Conservation (phyloP, 2,113 vertebrate species). For the Psilopsiagon aymara region DNA sequence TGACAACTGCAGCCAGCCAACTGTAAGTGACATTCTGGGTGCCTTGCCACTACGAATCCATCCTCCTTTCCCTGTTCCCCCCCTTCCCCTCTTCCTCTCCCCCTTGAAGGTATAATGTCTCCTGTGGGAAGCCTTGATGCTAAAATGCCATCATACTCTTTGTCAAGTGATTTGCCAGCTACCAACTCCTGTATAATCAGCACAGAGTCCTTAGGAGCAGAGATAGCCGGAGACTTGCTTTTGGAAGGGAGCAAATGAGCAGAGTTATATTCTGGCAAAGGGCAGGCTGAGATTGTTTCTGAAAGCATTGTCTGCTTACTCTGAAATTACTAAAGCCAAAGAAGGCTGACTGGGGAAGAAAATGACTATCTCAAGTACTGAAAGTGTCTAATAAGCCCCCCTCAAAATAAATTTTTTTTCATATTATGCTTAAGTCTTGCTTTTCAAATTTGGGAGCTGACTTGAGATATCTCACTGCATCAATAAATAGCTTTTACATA, state of each 20-base stretch:
- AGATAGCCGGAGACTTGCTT: rapidly evolving
- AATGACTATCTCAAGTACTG: not conserved
- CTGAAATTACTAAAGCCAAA: not conserved
- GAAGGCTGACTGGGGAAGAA: not conserved
- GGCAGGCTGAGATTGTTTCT: not conserved
- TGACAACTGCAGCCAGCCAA: conserved; percentile 76
- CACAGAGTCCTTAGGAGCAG: not conserved
- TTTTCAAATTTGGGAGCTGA: not conserved
- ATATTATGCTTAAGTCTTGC: not conserved
- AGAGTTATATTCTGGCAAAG: not conserved
- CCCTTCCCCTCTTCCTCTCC: not conserved
- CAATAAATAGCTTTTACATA: not conserved
- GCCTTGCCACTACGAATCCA: conserved; percentile 61
- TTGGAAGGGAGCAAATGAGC: not conserved
- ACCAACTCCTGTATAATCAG: not conserved
- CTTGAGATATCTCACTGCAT: not conserved
- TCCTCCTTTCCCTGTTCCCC: not conserved
- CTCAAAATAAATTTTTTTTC: rapidly evolving
- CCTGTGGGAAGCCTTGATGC: conserved; percentile 73
- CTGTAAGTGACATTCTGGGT: conserved; percentile 79
- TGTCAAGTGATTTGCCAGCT: conserved; percentile 49
- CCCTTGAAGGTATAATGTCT: conserved; percentile 74
- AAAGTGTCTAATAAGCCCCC: not conserved
- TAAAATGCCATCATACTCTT: conserved; percentile 35
- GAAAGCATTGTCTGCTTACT: not conserved